Evolutionary conservation across 1,140 invertebrate species (phyloP), one percentile per base, ranked within the genome.

Genomic region (Lanistes nyassanus): DNA sequence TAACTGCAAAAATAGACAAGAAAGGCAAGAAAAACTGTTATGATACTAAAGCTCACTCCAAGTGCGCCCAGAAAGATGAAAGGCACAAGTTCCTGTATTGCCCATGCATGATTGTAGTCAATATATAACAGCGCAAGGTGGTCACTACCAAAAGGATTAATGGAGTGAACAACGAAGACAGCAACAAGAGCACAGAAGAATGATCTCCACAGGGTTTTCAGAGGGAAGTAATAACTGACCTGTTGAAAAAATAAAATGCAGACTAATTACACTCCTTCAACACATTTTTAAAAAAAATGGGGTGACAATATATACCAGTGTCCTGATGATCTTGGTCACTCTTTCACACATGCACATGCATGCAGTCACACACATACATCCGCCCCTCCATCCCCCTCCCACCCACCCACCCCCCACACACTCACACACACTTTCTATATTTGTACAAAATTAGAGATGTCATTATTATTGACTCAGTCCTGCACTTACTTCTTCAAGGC

Each of bases 121-220:
- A 99, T 97, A 86, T 96, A 99, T 90, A 99, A 99, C 56, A 99
- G 92, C 5, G 98, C 97, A 7, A 97, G 96, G 88, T 99, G 98
- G 88, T 99, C 97, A 87, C 98, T 99, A 47, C 98, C 98, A 91
- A 99, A 99, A 2, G 98, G 98, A 91, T 99, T 99, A 83, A 99
- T 98, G 2, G 97, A 97, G 73, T 97, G 92, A 42, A 99, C 89
- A 34, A 99, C 94, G 89, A 99, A 99, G 7, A 98, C 98, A 7
- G 98, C 98, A 64, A 99, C 96, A 76, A 99, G 90, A 0, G 98
- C 98, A 90, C 98, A 99, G 91, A 99, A 99, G 90, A 99, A 99
- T 11, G 98, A 99, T 51, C 98, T 91, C 98, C 98, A 99, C 65
- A 99, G 89, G 0, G 98, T 99, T 91, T 99, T 99, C 86, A 99